Base-by-base conservation (phyloP, 2,113 vertebrate species). In the Caretta caretta region DNA sequence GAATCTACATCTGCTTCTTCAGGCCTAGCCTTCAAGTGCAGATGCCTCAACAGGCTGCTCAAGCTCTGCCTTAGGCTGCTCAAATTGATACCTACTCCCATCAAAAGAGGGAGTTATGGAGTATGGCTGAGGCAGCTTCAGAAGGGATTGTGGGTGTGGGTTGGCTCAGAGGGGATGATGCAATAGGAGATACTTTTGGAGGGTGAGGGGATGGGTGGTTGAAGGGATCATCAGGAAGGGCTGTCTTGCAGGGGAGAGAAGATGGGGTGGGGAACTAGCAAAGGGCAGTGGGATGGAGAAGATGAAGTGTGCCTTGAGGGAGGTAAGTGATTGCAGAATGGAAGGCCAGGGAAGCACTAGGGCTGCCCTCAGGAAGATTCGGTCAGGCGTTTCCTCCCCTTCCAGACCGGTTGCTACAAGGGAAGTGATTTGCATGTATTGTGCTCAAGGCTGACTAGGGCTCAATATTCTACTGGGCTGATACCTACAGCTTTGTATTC, bases 1-100 rank as follows among this genome's bases (percentile, higher is more conserved):
- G 54, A 88, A 86, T 91, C 88, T 86, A 19, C 9, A 72, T 50
- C 62, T 69, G 10, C 10, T 20, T 69, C 31, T 78, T 90, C 80
- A 81, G 92, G 65, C 89, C 90, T 56, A 49, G 12, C 76, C 42
- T 83, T 83, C 3, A 0, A 91, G 83, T 92, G 54, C 62, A 29
- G 42, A 24, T 78, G 25, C 75, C 42, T 78, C 46, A 78, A 29
- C 25, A 48, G 69, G 22, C 8, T 84, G 25, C 89, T 90, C 29
- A 54, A 10, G 50, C 56, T 54, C 82, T 92, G 50, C 14, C 38
- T 83, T 72, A 88, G 59, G 27, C 3, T 59, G 54, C 27, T 48
- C 38, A 83, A 59, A 42, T 20, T 10, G 38, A 83, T 83, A 59
- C 6, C 89, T 35, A 81, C 46, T 84, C 31, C 25, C 51, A 46